Evolutionary conservation across 2,797 vertebrate genomes (phyloP).

Genomic region (Ciconia nigra): DNA sequence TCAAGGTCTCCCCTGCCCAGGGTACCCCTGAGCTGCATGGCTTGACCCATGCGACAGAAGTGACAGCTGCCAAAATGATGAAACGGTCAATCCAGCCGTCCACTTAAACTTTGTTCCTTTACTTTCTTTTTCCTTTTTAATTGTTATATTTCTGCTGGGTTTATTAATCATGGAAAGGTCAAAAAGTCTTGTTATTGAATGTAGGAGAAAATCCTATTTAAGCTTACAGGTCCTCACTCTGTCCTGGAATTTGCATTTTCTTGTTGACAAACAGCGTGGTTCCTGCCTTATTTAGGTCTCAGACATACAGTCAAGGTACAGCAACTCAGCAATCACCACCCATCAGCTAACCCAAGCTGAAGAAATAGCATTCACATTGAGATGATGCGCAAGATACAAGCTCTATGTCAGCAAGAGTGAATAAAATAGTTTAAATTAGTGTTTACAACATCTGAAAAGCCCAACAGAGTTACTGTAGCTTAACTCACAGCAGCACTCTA

Average conservation of each 20-base stretch:
- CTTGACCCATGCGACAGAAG: neutral
- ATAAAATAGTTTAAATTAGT: neutral
- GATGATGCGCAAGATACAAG: neutral
- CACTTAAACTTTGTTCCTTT: neutral
- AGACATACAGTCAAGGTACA: neutral
- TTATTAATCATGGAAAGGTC: neutral
- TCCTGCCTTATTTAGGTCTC: neutral
- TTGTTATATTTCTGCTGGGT: neutral
- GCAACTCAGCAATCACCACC: neutral
- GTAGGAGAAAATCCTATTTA: neutral
- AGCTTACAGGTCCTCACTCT: neutral
- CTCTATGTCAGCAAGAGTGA: neutral
- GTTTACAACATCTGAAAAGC: neutral
- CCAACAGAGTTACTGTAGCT: neutral
- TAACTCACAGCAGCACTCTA: neutral
- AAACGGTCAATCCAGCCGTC: neutral
- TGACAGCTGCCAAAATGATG: neutral
- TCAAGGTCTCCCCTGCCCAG: neutral
- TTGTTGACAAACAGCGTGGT: neutral
- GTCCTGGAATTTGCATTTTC: neutral
- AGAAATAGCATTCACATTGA: neutral
- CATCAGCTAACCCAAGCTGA: slow-evolving; percentile 9
- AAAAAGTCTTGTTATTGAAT: neutral
- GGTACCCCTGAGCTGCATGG: neutral
- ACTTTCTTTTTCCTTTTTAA: neutral